Evolutionary conservation across 2,113 vertebrate genomes (phyloP).

Genomic region (Synchiropus splendidus): DNA sequence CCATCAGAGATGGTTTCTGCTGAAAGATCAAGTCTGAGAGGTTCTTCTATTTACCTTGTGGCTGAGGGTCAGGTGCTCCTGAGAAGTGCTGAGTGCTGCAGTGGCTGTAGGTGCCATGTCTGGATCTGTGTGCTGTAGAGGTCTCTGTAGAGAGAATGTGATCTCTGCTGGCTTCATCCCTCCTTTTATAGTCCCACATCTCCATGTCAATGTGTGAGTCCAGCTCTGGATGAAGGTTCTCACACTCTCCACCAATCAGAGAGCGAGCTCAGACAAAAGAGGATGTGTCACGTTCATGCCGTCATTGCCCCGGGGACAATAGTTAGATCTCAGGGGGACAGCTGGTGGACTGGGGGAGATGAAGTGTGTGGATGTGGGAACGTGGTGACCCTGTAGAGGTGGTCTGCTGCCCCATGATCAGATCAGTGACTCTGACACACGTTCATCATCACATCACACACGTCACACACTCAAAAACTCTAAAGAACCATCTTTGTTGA

Average conservation of each 20-base stretch:
- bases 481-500: no score
- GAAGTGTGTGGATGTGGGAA: slow-evolving; percentile 61
- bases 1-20: background rate
- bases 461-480: no score
- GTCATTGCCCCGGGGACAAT: slow-evolving; percentile 48
- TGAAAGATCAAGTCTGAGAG: background rate
- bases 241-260: slow-evolving; percentile 64
- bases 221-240: slow-evolving; percentile 52
- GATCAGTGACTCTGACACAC: no score
- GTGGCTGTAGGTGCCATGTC: slow-evolving; percentile 53
- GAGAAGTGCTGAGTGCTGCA: slow-evolving; percentile 32
- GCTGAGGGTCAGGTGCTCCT: slow-evolving; percentile 41
- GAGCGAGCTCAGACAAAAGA: slow-evolving; percentile 32
- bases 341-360: slow-evolving; percentile 35
- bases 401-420: slow-evolving; percentile 40
- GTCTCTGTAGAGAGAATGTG: slow-evolving; percentile 47
- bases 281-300: slow-evolving; percentile 26
- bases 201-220: slow-evolving; percentile 67
- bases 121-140: slow-evolving; percentile 47
- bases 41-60: slow-evolving; percentile 51
- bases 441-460: no score
- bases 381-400: slow-evolving; percentile 52
- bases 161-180: slow-evolving; percentile 39
- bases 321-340: slow-evolving; percentile 51
- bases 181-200: slow-evolving; percentile 61